Evolutionary conservation across 2,797 vertebrate genomes (phyloP), one percentile per base, ranked within the genome.

Genomic region (Melanotaenia parkinsoni): DNA sequence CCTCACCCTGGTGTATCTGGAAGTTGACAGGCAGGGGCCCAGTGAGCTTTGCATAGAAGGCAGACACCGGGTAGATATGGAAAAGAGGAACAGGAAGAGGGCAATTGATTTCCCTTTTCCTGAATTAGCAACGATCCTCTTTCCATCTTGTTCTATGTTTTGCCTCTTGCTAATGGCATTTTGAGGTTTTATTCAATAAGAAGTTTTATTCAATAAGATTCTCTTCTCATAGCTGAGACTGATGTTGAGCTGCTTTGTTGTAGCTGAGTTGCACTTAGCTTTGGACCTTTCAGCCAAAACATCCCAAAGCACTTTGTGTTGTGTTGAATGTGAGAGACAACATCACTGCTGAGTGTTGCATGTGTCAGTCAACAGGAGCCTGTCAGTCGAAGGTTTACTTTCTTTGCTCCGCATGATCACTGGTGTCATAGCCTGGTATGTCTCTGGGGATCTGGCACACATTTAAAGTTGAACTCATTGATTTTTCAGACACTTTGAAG

Each of bases 101-200:
- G 26, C 63, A 83, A 89, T 91, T 81, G 89, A 91, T 91, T 90
- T 88, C 76, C 69, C 70, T 84, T 87, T 83, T 66, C 67, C 82
- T 85, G 86, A 88, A 90, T 89, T 91, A 89, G 80, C 88, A 91
- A 89, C 78, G 74, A 89, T 91, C 86, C 67, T 69, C 57, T 61
- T 59, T 74, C 82, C 74, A 47, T 82, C 83, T 82, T 58, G 61
- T 80, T 86, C 81, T 53, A 16, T 79, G 67, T 84, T 86, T 83
- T 82, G 76, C 77, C 83, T 88, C 73, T 22, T 14, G 63, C 79
- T 88, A 86, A 90, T 89, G 67, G 77, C 59, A 22, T 86, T 80
- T 69, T 79, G 80, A 75, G 58, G 67, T 83, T 91, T 85, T 79
- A 85, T 85, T 87, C 43, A 30, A 90, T 88, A 81, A 87, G 72